phyloP scores from a whole-genome alignment of 2,113 vertebrate species.

The Rhinoderma darwinii region DNA sequence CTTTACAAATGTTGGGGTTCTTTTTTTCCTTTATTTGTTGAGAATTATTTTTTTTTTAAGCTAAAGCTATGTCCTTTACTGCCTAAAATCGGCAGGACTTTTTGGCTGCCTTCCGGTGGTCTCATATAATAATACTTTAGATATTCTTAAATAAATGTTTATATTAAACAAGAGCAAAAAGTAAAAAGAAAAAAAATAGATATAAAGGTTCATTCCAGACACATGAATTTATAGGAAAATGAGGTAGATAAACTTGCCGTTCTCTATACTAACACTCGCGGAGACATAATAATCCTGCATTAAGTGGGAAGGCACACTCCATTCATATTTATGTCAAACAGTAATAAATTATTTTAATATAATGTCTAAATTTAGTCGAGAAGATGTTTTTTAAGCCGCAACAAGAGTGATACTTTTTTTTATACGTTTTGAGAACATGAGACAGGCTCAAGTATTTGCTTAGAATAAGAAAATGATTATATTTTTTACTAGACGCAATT shows the following conservation, averaged over 20 bases:
- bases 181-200: neutral
- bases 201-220: neutral
- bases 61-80: too few relatives aligned
- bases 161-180: neutral
- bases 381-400: neutral
- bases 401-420: conserved; percentile 2
- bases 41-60: too few relatives aligned
- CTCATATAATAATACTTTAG: too few relatives aligned
- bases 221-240: neutral
- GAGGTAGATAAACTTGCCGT: conserved; percentile 24
- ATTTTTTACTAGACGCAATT: neutral
- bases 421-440: conserved; percentile 7
- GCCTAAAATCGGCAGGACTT: too few relatives aligned
- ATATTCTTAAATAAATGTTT: neutral
- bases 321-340: conserved; percentile 36
- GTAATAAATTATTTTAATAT: conserved; percentile 41
- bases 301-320: conserved; percentile 16
- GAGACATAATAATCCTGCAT: conserved; percentile 7
- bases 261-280: neutral
- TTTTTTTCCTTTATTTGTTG: too few relatives aligned
- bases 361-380: conserved; percentile 17
- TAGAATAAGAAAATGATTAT: conserved; percentile 1
- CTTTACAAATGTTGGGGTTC: too few relatives aligned
- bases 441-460: conserved; percentile 32
- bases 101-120: too few relatives aligned